Evolutionary conservation across 2,113 vertebrate species (phyloP).

Genomic region (Atlantisia rogersi): DNA sequence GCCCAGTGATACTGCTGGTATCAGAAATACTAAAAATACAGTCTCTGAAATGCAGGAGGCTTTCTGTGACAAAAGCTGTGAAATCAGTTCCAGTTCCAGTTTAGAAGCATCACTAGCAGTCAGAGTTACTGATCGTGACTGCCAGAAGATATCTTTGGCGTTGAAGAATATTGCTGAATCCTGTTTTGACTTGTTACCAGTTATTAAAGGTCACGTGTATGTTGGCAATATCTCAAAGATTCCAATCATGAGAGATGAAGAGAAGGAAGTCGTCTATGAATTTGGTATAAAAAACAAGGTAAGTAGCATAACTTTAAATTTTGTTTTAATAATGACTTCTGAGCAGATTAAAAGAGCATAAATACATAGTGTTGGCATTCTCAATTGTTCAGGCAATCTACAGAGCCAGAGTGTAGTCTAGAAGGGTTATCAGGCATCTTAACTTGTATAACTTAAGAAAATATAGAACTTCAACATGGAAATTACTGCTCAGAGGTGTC

Average conservation of each 20-base stretch:
- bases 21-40: neutral
- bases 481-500: neutral
- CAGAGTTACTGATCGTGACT: constrained; percentile 10
- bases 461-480: neutral
- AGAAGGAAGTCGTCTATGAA: constrained; percentile 87
- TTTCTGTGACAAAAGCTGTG: neutral
- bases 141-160: constrained; percentile 43
- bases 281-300: constrained; percentile 84
- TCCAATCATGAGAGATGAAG: constrained; percentile 89
- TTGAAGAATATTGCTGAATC: constrained; percentile 81
- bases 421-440: neutral
- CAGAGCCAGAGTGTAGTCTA: neutral
- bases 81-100: neutral
- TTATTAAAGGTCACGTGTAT: constrained; percentile 85
- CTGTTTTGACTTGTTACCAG: constrained; percentile 89
- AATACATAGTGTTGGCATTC: neutral
- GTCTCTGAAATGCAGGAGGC: neutral
- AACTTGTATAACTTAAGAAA: neutral
- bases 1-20: neutral
- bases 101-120: neutral
- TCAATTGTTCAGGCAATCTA: neutral
- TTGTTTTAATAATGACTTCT: neutral
- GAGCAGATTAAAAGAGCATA: neutral
- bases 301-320: neutral
- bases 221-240: constrained; percentile 83